Percentiles rank a stretch among this genome's conserved stretches.
These are phyloP conservation scores for Trematocara variabile DNA, from an alignment of 2,113 vertebrate species.

Conservation along the genomic window DNA sequence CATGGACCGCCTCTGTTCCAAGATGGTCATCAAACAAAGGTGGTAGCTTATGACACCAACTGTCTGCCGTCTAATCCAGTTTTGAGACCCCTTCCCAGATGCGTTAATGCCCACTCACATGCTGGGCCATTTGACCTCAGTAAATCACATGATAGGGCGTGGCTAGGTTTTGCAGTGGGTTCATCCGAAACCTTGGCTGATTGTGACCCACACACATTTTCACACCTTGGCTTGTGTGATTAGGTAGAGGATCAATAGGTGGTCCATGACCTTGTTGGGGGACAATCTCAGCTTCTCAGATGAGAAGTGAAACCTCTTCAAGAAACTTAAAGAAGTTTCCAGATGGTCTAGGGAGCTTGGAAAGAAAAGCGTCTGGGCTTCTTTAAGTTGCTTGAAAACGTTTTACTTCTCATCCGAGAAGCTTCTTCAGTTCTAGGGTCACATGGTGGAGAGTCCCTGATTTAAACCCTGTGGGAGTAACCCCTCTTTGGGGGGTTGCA, in stretches of 20 bases:
- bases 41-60: background rate
- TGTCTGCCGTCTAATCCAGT: background rate
- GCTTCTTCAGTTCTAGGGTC: background rate
- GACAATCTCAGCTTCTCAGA: background rate
- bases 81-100: too few relatives aligned
- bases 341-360: background rate
- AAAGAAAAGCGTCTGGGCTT: background rate
- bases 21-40: background rate
- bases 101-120: background rate
- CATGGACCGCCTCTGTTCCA: background rate
- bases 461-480: background rate
- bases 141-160: background rate
- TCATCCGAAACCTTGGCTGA: background rate
- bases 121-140: background rate
- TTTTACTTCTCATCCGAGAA: background rate
- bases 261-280: background rate
- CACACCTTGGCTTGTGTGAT: background rate
- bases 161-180: background rate
- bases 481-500: background rate
- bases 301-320: accelerated
- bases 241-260: background rate
- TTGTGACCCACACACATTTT: background rate
- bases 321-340: background rate
- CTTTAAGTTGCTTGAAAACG: background rate
- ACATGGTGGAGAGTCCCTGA: background rate